Base-by-base conservation (phyloP, 2,888 invertebrate genomes). In the Caenorhabditis sulstoni region DNA sequence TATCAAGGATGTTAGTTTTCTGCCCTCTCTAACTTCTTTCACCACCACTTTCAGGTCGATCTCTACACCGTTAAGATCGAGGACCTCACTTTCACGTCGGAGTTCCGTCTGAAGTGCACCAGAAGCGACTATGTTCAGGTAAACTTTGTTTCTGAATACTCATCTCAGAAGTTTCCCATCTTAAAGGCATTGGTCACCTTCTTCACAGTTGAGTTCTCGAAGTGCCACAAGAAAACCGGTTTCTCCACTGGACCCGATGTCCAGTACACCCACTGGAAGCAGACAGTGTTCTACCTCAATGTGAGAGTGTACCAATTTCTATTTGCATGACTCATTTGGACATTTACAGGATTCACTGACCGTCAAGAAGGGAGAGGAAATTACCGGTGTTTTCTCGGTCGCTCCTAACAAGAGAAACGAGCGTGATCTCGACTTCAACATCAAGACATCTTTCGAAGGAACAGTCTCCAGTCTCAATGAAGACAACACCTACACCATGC, bases 181-280 rank as follows among this genome's bases (percentile, higher is more conserved):
- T n/a, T n/a, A n/a, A n/a, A 41, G 41, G 41, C 41, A 11, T 92
- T 99, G 88, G 98, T 99, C 85, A 97, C 98, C 22, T 99, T 96
- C 92, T 99, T 99, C 92, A 98, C 96, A 90, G 96, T 99, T 86
- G 98, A 99, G 92, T 99, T 99, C 93, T 96, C 97, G 44, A 97
- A 97, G 93, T 99, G 97, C 88, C 99, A 99, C 93, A 99, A 97
- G 92, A 93, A 96, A 70, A 95, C 96, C 83, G 97, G 98, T 23
- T 99, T 99, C 92, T 97, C 97, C 89, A 99, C 99, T 77, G 92
- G 93, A 91, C 99, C 99, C 0, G 98, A 98, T 91, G 95, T 96
- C 0, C 95, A 95, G 37, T 98, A 99, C 92, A 99, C 99, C 22
- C 99, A 99, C 91, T 99, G 99, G 99, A 99, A 99, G 91, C 97